Percentiles rank a stretch among this genome's conserved stretches.
Conservation (phyloP, 2,113 vertebrate genomes). For the Pithys albifrons region DNA sequence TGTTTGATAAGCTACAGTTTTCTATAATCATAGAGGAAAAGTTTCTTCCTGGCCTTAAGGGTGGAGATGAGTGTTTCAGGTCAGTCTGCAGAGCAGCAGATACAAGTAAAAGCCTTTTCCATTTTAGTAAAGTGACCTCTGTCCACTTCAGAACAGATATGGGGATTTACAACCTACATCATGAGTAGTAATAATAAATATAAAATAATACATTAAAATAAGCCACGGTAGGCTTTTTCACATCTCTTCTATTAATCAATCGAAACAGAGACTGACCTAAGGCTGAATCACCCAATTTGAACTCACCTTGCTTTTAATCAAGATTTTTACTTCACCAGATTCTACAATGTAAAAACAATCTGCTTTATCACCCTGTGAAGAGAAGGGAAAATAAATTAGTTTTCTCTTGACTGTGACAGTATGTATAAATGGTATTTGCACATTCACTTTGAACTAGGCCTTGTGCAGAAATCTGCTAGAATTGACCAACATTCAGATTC, state of each 20-base stretch:
- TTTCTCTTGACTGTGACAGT: neutral
- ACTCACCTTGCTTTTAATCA: constrained; percentile 86
- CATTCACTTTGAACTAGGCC: neutral
- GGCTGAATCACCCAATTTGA: neutral
- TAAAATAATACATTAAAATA: neutral
- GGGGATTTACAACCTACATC: neutral
- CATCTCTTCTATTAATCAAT: neutral
- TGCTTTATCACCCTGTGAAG: constrained; percentile 89
- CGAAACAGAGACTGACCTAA: neutral
- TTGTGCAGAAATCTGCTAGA: neutral
- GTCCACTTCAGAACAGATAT: neutral
- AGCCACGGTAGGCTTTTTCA: neutral
- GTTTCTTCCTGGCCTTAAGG: neutral
- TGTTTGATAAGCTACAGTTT: neutral
- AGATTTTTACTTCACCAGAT: constrained; percentile 94
- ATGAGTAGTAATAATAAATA: neutral
- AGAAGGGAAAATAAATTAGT: neutral
- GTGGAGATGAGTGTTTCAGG: neutral
- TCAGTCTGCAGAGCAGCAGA: neutral
- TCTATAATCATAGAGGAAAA: neutral
- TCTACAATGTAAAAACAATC: constrained; percentile 96
- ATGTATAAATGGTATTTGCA: neutral
- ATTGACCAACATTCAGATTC: neutral
- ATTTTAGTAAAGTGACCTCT: neutral
- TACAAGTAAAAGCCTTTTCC: neutral